These are phyloP conservation scores for Pristiophorus japonicus DNA, from an alignment of 2,113 vertebrate genomes.

Conservation along the genomic window DNA sequence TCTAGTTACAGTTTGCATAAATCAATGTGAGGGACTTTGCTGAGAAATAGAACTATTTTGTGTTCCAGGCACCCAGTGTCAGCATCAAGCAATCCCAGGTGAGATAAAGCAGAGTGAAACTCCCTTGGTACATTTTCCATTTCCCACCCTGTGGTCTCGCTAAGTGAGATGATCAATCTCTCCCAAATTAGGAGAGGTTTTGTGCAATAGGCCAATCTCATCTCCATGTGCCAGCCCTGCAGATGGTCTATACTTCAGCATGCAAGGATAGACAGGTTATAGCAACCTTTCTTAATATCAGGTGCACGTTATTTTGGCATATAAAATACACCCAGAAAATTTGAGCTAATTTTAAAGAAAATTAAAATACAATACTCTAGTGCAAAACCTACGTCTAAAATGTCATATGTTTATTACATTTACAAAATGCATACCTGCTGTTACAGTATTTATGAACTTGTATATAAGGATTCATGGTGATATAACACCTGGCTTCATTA, in stretches of 20 bases:
- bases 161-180: not conserved
- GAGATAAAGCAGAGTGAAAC: too few species aligned
- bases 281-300: not conserved
- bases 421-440: not conserved
- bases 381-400: slow-evolving; percentile 28
- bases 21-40: not conserved
- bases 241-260: not conserved
- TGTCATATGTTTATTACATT: slow-evolving; percentile 6
- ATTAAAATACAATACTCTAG: not conserved
- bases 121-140: not conserved
- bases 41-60: not conserved
- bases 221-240: not conserved
- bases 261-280: too few species aligned
- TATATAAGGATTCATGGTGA: not conserved
- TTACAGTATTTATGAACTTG: not conserved
- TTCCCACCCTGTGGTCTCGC: not conserved
- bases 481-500: not conserved
- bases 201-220: not conserved
- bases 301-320: not conserved
- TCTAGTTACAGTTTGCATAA: not conserved
- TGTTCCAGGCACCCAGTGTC: not conserved
- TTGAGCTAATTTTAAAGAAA: not conserved
- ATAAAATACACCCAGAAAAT: not conserved
- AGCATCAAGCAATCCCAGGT: not conserved
- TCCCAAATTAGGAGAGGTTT: not conserved